Evolutionary conservation across 2,888 invertebrate species (phyloP).

Genomic region (Ephialtes manifestator): DNA sequence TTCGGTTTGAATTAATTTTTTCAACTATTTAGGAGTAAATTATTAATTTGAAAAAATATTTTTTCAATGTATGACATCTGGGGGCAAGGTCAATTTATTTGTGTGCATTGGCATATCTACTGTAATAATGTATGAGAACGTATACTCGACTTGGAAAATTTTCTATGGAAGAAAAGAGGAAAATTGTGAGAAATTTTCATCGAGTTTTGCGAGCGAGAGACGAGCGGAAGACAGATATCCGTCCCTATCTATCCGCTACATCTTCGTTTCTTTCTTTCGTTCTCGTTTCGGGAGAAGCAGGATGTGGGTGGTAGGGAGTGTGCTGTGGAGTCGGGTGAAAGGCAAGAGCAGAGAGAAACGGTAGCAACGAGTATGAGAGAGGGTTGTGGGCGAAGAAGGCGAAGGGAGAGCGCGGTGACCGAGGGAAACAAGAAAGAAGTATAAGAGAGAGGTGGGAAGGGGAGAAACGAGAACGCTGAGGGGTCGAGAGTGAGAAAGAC

Average conservation of each 20-base stretch:
- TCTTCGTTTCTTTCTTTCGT: constrained; percentile 38
- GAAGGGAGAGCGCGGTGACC: constrained; percentile 22
- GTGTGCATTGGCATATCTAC: not conserved
- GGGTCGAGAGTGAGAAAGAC: constrained; percentile 31
- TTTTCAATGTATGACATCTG: not conserved
- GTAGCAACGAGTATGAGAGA: constrained; percentile 3
- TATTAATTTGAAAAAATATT: too few relatives aligned
- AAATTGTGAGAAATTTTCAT: constrained; percentile 63
- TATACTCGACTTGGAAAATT: constrained; percentile 36
- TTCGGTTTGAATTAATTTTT: too few relatives aligned
- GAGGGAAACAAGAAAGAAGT: constrained; percentile 60
- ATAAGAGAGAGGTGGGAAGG: constrained; percentile 56
- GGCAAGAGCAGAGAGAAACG: constrained; percentile 52
- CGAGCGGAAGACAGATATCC: constrained; percentile 47
- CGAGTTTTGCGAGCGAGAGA: constrained; percentile 48
- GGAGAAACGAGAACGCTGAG: constrained; percentile 52
- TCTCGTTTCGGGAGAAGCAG: constrained; percentile 67
- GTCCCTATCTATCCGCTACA: constrained; percentile 21
- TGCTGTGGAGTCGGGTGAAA: constrained; percentile 74
- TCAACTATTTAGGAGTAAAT: too few relatives aligned
- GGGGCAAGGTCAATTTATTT: not conserved
- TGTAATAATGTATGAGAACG: constrained; percentile 2
- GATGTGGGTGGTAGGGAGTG: constrained; percentile 76
- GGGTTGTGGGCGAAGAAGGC: constrained; percentile 46
- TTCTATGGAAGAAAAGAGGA: constrained; percentile 24